phyloP scores from a whole-genome alignment of 1,140 invertebrate species.

The Hyles vespertilio region DNA sequence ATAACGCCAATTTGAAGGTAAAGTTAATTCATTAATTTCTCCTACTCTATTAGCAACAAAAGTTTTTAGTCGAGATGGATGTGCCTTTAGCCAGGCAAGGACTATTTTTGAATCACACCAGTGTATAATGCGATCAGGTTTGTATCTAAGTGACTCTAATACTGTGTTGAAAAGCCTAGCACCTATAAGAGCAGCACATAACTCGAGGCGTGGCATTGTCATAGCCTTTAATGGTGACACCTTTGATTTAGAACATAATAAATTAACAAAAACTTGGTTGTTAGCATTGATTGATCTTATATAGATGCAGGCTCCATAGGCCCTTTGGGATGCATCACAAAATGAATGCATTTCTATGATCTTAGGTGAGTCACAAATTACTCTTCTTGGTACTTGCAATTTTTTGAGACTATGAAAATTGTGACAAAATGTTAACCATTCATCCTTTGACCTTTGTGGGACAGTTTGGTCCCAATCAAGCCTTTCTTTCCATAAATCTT shows the following conservation, averaged over 20 bases:
- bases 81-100: conserved; percentile 43
- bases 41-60: conserved; percentile 54
- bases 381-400: conserved; percentile 13
- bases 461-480: conserved; percentile 31
- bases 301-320: conserved; percentile 21
- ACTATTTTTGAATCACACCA: conserved; percentile 58
- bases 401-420: conserved; percentile 3
- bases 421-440: conserved; percentile 20
- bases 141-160: conserved; percentile 2
- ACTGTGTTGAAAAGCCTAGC: conserved; percentile 1
- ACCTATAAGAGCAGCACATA: conserved; percentile 28
- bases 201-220: conserved; percentile 38
- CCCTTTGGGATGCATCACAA: conserved; percentile 14
- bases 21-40: conserved; percentile 40
- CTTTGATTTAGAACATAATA: conserved; percentile 37
- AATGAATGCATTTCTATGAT: conserved; percentile 18
- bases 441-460: conserved; percentile 9
- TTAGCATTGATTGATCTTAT: conserved; percentile 7
- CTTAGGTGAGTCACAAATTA: not conserved
- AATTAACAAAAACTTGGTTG: conserved; percentile 1
- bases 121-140: conserved; percentile 3
- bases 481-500: conserved; percentile 40
- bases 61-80: conserved; percentile 38
- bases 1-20: conserved; percentile 23
- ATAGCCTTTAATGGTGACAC: conserved; percentile 41